These are phyloP conservation scores for Mystacides longicornis DNA, from an alignment of 2,888 invertebrate species.

Conservation along the genomic window DNA sequence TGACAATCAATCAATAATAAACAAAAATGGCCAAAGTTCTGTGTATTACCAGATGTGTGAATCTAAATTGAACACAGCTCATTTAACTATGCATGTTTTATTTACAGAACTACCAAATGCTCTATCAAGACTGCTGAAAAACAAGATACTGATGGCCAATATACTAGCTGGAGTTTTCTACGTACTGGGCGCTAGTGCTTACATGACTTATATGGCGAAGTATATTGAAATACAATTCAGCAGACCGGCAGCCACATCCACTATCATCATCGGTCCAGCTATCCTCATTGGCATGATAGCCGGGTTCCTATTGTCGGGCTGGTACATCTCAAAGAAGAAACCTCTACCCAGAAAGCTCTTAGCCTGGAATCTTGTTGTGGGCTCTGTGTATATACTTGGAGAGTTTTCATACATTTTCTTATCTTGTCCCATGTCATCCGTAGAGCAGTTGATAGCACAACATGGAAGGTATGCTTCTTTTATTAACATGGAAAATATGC, in stretches of 20 bases:
- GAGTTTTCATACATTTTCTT: conserved; percentile 49
- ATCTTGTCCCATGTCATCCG: conserved; percentile 38
- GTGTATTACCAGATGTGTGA: too few species aligned
- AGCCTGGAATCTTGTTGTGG: conserved; percentile 56
- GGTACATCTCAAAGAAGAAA: conserved; percentile 52
- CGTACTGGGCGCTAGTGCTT: conserved; percentile 54
- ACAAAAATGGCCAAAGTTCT: too few species aligned
- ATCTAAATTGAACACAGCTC: too few species aligned
- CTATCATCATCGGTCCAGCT: conserved; percentile 56
- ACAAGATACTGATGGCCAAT: conserved; percentile 59
- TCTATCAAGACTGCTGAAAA: conserved; percentile 52
- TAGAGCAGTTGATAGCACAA: conserved; percentile 19
- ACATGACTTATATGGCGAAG: conserved; percentile 65
- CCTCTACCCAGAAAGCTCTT: conserved; percentile 51
- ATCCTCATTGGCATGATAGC: conserved; percentile 52
- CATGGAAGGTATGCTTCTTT: conserved; percentile 18
- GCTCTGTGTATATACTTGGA: conserved; percentile 45
- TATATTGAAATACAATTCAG: conserved; percentile 69
- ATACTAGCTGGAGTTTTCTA: conserved; percentile 59
- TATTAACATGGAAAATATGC: too few species aligned
- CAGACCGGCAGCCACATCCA: conserved; percentile 56
- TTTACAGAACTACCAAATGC: conserved; percentile 53
- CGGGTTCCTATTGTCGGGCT: conserved; percentile 53
- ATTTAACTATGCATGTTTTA: too few species aligned
- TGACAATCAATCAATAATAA: too few species aligned